Conservation (phyloP, 2,797 vertebrate genomes). For the Podarcis siculus region DNA sequence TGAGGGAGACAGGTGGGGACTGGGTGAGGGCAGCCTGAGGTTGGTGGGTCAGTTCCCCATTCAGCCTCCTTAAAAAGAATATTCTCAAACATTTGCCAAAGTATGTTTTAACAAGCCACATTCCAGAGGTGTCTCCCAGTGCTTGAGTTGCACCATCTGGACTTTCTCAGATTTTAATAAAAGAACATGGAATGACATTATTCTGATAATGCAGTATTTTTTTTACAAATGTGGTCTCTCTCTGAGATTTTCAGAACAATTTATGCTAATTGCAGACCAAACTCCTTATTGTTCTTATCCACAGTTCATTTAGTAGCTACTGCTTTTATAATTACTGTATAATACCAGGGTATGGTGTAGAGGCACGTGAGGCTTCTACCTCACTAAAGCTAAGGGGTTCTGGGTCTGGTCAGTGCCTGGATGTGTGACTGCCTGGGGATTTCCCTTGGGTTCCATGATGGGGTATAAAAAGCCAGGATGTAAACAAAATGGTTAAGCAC, state of each 20-base stretch:
- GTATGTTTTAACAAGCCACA: too few species aligned
- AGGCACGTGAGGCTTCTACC: too few species aligned
- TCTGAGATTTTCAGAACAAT: not conserved
- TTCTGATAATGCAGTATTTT: not conserved
- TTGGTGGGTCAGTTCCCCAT: too few species aligned
- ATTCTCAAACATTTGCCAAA: too few species aligned
- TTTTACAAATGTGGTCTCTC: not conserved
- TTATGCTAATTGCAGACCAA: not conserved
- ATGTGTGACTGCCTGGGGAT: too few species aligned
- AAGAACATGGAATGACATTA: not conserved
- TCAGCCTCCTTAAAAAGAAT: too few species aligned
- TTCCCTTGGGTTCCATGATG: not conserved
- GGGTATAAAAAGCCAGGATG: not conserved
- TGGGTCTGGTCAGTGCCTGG: too few species aligned
- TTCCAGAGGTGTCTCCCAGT: not conserved
- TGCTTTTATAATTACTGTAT: too few species aligned
- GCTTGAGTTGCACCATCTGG: not conserved
- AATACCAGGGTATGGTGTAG: too few species aligned
- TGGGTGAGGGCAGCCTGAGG: too few species aligned
- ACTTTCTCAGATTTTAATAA: not conserved
- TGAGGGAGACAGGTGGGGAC: too few species aligned
- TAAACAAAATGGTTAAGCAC: not conserved
- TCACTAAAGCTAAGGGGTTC: too few species aligned
- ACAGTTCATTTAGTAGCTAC: not conserved
- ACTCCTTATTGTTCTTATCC: not conserved